These are phyloP conservation scores for Leptocoma aspasia DNA, from an alignment of 2,113 vertebrate genomes.

Conservation along the genomic window DNA sequence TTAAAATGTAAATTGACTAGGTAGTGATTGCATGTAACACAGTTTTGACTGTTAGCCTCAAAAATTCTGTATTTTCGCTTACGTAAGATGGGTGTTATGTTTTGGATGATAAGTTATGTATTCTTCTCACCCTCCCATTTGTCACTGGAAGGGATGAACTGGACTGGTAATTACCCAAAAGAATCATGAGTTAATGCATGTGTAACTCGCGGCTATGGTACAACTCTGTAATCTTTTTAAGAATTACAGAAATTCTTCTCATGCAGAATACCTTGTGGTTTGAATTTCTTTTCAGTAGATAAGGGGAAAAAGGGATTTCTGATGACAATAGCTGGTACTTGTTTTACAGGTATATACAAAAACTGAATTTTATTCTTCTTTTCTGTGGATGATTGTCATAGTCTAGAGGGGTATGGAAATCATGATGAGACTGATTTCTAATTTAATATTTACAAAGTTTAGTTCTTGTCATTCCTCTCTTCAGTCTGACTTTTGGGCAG, in stretches of 20 bases:
- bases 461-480: not conserved
- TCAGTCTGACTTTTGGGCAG: not conserved
- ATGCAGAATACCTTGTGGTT: not conserved
- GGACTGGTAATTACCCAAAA: not conserved
- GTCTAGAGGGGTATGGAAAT: not conserved
- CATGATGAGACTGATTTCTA: not conserved
- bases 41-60: not conserved
- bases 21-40: not conserved
- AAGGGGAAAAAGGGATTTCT: not conserved
- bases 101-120: not conserved
- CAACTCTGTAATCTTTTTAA: not conserved
- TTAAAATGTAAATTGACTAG: not conserved
- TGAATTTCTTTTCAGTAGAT: not conserved
- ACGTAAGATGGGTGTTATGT: fast-evolving
- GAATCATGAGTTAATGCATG: not conserved
- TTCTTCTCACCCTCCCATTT: not conserved
- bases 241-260: not conserved
- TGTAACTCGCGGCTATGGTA: not conserved
- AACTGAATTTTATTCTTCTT: not conserved
- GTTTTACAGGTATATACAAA: not conserved
- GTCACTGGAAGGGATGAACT: not conserved
- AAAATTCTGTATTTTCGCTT: not conserved
- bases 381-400: not conserved
- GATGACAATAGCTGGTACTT: not conserved
- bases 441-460: not conserved